These are phyloP conservation scores for Brachionus rubens DNA, from an alignment of 1,140 invertebrate genomes.

Conservation along the genomic window DNA sequence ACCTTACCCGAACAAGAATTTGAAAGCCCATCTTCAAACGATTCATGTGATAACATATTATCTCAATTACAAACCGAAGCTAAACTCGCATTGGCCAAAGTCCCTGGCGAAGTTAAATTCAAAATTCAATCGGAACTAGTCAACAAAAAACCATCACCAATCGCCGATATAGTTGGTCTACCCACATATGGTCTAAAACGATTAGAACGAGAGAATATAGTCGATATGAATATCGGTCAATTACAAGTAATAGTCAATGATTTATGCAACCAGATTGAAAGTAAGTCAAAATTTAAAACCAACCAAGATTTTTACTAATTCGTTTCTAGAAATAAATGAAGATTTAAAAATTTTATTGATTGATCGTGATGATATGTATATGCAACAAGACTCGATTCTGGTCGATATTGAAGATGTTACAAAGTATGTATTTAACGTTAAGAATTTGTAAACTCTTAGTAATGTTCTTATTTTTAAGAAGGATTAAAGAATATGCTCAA, in stretches of 20 bases:
- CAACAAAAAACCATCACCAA: conserved; percentile 69
- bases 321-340: conserved; percentile 78
- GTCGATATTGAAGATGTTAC: conserved; percentile 93
- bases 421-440: conserved; percentile 64
- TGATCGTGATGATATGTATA: conserved; percentile 85
- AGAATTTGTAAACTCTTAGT: background rate
- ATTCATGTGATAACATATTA: conserved; percentile 18
- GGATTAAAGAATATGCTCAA: conserved; percentile 21
- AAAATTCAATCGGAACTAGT: conserved; percentile 21
- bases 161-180: conserved; percentile 68
- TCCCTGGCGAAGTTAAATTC: background rate
- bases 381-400: conserved; percentile 94
- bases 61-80: conserved; percentile 23
- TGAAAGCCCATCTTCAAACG: background rate
- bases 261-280: conserved; percentile 84
- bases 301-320: background rate
- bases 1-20: conserved; percentile 18
- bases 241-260: conserved; percentile 90
- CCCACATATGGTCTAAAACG: conserved; percentile 70
- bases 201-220: conserved; percentile 75
- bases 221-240: conserved; percentile 89
- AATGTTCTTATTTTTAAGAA: background rate
- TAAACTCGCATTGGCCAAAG: conserved; percentile 6
- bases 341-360: conserved; percentile 78
- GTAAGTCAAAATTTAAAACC: conserved; percentile 57